Evolutionary conservation across 2,113 vertebrate genomes (phyloP).

Genomic region (Zapornia atra): DNA sequence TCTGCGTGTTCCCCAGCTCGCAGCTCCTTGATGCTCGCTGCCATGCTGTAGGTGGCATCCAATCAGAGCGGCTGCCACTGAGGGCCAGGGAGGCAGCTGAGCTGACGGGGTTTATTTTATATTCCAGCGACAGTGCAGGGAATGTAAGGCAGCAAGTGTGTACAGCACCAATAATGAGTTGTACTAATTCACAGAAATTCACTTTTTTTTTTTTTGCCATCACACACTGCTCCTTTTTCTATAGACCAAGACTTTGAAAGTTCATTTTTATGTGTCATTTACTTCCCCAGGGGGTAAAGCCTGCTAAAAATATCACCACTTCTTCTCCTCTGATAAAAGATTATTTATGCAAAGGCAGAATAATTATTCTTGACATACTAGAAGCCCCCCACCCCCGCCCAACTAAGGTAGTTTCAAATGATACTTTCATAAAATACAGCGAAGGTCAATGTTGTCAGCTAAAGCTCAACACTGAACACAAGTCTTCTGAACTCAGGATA

Average conservation of each 20-base stretch:
- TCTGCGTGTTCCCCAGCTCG: slow-evolving; percentile 73
- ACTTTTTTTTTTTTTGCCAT: slow-evolving; percentile 44
- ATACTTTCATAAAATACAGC: not conserved
- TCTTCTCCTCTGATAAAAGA: slow-evolving; percentile 74
- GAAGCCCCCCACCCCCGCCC: not conserved
- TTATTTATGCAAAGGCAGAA: slow-evolving; percentile 78
- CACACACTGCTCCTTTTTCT: slow-evolving; percentile 76
- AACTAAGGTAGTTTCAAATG: slow-evolving; percentile 64
- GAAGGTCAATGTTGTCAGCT: slow-evolving; percentile 41
- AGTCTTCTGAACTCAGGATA: not conserved
- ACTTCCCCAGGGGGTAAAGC: slow-evolving; percentile 75
- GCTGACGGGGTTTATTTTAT: slow-evolving; percentile 69
- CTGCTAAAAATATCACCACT: slow-evolving; percentile 76
- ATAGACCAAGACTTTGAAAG: slow-evolving; percentile 79
- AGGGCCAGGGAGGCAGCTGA: slow-evolving; percentile 68
- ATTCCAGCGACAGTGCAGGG: slow-evolving; percentile 66
- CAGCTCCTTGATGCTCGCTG: slow-evolving; percentile 77
- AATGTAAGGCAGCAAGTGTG: slow-evolving; percentile 66
- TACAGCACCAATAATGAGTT: slow-evolving; percentile 73
- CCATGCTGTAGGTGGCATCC: slow-evolving; percentile 76
- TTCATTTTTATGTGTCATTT: slow-evolving; percentile 78
- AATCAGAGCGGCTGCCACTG: slow-evolving; percentile 77
- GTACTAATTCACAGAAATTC: slow-evolving; percentile 76
- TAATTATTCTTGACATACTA: slow-evolving; percentile 72
- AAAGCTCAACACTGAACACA: not conserved